Conservation (phyloP, 2,888 invertebrate species). For the Hylaea fasciaria region DNA sequence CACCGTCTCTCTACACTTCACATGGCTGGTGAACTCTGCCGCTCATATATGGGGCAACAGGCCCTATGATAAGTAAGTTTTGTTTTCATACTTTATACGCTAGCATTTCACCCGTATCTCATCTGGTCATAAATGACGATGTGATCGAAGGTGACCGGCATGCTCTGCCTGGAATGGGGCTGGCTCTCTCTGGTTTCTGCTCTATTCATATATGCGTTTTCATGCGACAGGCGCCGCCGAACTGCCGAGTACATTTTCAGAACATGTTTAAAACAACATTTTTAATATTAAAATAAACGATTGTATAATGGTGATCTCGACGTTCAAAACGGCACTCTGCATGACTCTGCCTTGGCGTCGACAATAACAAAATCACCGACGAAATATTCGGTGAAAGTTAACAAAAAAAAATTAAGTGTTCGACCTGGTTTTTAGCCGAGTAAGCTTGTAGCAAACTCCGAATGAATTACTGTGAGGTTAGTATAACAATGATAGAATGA, state of each 20-base stretch:
- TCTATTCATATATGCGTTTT: too few species aligned
- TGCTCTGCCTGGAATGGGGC: too few species aligned
- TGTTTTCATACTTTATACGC: constrained; percentile 3
- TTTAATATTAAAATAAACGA: neutral
- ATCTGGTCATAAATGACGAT: too few species aligned
- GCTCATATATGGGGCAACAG: constrained; percentile 96
- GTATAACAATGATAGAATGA: neutral
- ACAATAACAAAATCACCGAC: neutral
- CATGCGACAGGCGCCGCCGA: too few species aligned
- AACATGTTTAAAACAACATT: neutral
- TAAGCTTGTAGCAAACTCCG: neutral
- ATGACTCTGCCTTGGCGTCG: neutral
- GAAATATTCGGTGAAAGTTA: constrained; percentile 19
- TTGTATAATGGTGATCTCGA: neutral
- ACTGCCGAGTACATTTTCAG: too few species aligned
- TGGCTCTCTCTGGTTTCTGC: too few species aligned
- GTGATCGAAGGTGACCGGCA: too few species aligned
- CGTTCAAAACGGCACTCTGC: neutral
- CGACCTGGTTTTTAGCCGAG: neutral
- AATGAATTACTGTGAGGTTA: neutral
- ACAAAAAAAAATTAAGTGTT: constrained; percentile 6
- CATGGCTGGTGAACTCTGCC: constrained; percentile 97
- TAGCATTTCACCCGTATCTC: too few species aligned
- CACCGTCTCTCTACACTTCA: constrained; percentile 90
- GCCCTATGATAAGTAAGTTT: constrained; percentile 92